phyloP scores from a whole-genome alignment of 2,113 vertebrate genomes.

The Strix aluco region DNA sequence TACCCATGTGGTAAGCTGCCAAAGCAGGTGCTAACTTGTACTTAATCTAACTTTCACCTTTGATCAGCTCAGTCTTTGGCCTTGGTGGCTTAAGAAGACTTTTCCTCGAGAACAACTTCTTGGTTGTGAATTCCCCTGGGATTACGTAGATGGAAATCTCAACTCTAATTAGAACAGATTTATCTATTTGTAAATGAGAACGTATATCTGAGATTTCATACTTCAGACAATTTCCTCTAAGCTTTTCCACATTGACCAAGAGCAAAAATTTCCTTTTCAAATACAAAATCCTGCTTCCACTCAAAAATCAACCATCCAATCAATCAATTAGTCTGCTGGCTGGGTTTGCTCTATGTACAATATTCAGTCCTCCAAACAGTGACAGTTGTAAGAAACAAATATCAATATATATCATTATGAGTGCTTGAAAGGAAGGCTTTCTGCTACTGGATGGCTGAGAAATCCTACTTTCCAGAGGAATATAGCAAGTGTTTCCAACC shows the following conservation, averaged over 20 bases:
- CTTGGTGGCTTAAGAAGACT: neutral
- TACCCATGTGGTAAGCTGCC: neutral
- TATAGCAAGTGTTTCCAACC: neutral
- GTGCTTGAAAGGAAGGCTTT: neutral
- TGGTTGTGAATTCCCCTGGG: neutral
- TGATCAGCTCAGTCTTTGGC: neutral
- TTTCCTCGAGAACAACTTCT: neutral
- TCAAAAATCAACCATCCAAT: neutral
- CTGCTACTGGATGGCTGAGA: neutral
- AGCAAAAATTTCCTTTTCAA: constrained; percentile 7
- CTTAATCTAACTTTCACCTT: constrained; percentile 5
- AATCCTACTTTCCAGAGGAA: neutral
- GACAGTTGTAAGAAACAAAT: neutral
- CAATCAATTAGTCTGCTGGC: neutral
- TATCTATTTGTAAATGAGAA: neutral
- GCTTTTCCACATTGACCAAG: neutral
- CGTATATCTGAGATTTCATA: neutral
- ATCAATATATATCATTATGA: neutral
- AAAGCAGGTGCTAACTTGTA: neutral
- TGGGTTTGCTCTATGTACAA: neutral
- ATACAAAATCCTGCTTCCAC: neutral
- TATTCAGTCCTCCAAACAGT: neutral
- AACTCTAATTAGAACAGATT: constrained; percentile 5
- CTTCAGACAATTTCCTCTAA: constrained; percentile 13
- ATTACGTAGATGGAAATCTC: neutral